Conservation (phyloP, 2,888 invertebrate species). For the Ophion ellenae region DNA sequence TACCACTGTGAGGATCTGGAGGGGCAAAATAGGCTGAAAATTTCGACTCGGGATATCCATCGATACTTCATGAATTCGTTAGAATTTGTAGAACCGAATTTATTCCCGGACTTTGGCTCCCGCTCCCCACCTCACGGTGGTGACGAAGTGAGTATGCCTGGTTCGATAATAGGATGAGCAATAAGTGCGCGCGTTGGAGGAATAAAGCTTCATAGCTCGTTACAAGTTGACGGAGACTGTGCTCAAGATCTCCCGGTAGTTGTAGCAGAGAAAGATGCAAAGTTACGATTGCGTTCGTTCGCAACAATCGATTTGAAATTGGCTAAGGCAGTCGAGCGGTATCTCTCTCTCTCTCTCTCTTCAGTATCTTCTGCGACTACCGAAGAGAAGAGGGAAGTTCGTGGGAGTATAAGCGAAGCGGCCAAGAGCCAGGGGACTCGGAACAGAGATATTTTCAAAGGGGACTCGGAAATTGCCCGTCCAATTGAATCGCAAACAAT, state of each 20-base stretch:
- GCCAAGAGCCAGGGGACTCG: slow-evolving; percentile 48
- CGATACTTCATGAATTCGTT: slow-evolving; percentile 68
- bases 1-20: too few relatives aligned
- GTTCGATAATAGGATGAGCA: slow-evolving; percentile 49
- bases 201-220: slow-evolving; percentile 48
- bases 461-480: slow-evolving; percentile 81
- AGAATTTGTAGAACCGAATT: slow-evolving; percentile 76
- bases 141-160: slow-evolving; percentile 18
- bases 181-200: slow-evolving; percentile 40
- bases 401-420: slow-evolving; percentile 33
- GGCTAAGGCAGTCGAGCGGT: slow-evolving; percentile 49
- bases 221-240: slow-evolving; percentile 52
- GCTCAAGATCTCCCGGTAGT: slow-evolving; percentile 29
- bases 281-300: slow-evolving; percentile 59
- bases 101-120: slow-evolving; percentile 27
- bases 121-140: slow-evolving; percentile 6
- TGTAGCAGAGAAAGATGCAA: slow-evolving; percentile 47
- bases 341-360: slow-evolving; percentile 8
- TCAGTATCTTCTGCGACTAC: slow-evolving; percentile 28
- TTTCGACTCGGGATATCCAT: neutral
- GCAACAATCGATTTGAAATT: slow-evolving; percentile 63
- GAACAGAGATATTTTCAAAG: slow-evolving; percentile 79
- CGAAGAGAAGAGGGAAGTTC: slow-evolving; percentile 42
- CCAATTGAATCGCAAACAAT: slow-evolving; percentile 83
- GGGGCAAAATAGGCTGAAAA: too few relatives aligned